These are phyloP conservation scores for Ischnura elegans DNA, from an alignment of 2,888 invertebrate species.

Conservation along the genomic window DNA sequence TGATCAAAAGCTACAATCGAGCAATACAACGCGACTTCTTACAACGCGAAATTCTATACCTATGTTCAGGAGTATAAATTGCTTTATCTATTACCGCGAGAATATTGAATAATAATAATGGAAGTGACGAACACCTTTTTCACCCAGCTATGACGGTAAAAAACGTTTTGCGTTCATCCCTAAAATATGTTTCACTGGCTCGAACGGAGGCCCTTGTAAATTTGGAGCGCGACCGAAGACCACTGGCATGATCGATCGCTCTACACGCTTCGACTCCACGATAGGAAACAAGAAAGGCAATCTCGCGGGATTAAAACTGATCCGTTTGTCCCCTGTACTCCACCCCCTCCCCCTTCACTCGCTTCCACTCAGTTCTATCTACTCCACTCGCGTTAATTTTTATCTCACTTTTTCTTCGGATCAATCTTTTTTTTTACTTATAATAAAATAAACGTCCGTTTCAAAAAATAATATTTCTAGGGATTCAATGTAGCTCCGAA, in stretches of 20 bases:
- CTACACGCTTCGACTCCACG: neutral
- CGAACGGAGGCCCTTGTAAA: neutral
- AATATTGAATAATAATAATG: neutral
- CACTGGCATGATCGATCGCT: neutral
- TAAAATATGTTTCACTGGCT: neutral
- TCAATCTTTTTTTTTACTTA: neutral
- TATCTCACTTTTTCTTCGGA: neutral
- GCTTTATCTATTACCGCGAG: neutral
- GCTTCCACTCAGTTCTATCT: neutral
- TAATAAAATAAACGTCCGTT: neutral
- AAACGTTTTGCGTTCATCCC: neutral
- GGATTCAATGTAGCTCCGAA: slow-evolving; percentile 8
- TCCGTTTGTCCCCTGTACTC: slow-evolving; percentile 52
- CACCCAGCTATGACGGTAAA: neutral
- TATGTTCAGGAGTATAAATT: no score
- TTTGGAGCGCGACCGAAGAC: neutral
- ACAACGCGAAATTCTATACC: no score
- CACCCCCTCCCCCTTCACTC: neutral
- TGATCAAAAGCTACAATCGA: no score
- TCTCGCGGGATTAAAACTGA: slow-evolving; percentile 45
- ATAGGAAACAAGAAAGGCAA: slow-evolving; percentile 10
- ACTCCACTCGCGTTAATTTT: neutral
- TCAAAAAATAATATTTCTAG: neutral
- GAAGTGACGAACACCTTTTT: neutral
- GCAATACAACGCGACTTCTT: no score